Evolutionary conservation across 2,797 vertebrate species (phyloP).

Genomic region (Muscicapa striata): DNA sequence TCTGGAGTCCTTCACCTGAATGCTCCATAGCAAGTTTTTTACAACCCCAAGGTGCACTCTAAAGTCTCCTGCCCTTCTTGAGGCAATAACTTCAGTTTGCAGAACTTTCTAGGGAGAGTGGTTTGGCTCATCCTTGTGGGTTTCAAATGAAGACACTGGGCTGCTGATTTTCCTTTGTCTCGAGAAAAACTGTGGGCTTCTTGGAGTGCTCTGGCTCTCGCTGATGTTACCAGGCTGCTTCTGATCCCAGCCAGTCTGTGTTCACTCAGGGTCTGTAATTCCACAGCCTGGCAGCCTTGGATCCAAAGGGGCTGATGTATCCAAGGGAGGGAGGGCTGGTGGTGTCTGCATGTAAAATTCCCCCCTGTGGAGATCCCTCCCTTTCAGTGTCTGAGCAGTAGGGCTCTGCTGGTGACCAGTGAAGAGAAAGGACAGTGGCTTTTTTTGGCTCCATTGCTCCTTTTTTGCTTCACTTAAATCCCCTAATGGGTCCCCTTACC

Average conservation of each 20-base stretch:
- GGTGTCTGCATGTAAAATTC: not conserved
- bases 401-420: not conserved
- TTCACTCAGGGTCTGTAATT: not conserved
- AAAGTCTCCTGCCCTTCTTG: not conserved
- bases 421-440: not conserved
- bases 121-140: not conserved
- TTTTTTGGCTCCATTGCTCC: not conserved
- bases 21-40: not conserved
- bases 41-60: not conserved
- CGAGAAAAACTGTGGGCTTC: not conserved
- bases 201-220: not conserved
- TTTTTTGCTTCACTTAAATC: not conserved
- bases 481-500: fast-evolving
- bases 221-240: not conserved
- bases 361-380: fast-evolving
- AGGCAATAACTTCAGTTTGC: not conserved
- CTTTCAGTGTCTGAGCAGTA: not conserved
- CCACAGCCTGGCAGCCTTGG: not conserved
- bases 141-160: not conserved
- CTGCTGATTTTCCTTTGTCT: not conserved
- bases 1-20: not conserved
- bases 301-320: fast-evolving
- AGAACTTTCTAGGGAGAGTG: not conserved
- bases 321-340: not conserved
- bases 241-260: not conserved